Conservation (phyloP, 2,113 vertebrate species). For the Terrapene triunguis region DNA sequence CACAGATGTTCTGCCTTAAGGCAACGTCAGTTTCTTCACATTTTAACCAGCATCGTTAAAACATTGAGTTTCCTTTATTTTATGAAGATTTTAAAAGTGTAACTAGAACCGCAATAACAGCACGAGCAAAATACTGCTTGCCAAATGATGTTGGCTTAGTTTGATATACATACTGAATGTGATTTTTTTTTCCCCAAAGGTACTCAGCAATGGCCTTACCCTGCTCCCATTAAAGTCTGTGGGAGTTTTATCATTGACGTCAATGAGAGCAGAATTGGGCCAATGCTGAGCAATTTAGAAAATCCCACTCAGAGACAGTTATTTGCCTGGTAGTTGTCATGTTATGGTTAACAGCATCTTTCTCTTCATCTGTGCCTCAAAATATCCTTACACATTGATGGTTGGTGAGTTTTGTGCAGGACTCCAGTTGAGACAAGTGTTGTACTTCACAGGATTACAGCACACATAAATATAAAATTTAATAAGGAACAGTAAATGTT, state of each 20-base stretch:
- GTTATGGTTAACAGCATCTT: background rate
- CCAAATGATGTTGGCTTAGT: background rate
- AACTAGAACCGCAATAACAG: background rate
- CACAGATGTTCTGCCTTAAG: background rate
- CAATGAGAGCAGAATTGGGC: background rate
- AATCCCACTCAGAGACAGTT: background rate
- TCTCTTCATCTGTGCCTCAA: background rate
- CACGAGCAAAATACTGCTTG: background rate
- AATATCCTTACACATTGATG: background rate
- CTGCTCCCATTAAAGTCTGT: background rate
- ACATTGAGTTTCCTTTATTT: background rate
- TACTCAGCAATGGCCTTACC: background rate
- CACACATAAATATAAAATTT: background rate
- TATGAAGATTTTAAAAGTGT: background rate
- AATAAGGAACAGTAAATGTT: background rate
- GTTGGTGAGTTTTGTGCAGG: background rate
- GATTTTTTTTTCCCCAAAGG: background rate
- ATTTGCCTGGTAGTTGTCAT: background rate
- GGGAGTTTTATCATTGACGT: background rate
- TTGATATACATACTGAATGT: background rate
- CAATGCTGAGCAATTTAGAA: background rate
- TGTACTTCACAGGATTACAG: background rate
- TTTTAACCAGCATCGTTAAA: background rate
- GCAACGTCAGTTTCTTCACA: background rate
- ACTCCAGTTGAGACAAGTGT: background rate